A percentile compares a stretch with the other conserved stretches of the same genome.
Evolutionary conservation across 2,797 vertebrate species (phyloP).

Genomic region (Cygnus olor): DNA sequence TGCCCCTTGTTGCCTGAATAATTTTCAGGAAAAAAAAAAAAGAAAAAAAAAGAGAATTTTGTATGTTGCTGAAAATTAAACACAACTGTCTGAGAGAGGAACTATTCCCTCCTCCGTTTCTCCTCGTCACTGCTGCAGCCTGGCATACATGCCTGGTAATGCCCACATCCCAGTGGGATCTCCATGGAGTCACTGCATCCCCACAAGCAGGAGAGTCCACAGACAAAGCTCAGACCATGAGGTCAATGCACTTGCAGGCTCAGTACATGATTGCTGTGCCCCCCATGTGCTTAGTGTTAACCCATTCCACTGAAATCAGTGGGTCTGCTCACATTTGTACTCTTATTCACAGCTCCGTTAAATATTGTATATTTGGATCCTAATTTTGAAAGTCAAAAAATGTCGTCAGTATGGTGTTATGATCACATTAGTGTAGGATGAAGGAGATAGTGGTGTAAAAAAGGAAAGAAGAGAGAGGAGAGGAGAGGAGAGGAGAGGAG

Average conservation of each 20-base stretch:
- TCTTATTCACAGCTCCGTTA: no score
- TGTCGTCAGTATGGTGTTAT: no score
- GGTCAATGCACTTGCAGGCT: not conserved
- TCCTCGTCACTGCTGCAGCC: not conserved
- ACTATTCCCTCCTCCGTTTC: not conserved
- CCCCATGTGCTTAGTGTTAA: not conserved
- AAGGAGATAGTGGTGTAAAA: no score
- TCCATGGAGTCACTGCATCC: not conserved
- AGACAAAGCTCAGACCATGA: not conserved
- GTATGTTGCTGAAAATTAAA: not conserved
- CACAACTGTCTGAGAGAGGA: not conserved
- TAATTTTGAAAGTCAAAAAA: no score
- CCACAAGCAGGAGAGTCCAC: not conserved
- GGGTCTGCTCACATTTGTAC: not conserved
- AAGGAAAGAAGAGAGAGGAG: no score
- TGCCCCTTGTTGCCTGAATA: not conserved
- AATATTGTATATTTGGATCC: no score
- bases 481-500: accelerated
- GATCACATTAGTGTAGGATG: no score
- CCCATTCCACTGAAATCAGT: not conserved
- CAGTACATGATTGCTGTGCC: not conserved
- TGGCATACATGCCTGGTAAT: not conserved
- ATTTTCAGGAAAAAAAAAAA: not conserved
- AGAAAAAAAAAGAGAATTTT: not conserved
- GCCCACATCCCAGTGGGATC: not conserved